Conservation (phyloP, 2,113 vertebrate genomes). For the Spilogale gracilis region DNA sequence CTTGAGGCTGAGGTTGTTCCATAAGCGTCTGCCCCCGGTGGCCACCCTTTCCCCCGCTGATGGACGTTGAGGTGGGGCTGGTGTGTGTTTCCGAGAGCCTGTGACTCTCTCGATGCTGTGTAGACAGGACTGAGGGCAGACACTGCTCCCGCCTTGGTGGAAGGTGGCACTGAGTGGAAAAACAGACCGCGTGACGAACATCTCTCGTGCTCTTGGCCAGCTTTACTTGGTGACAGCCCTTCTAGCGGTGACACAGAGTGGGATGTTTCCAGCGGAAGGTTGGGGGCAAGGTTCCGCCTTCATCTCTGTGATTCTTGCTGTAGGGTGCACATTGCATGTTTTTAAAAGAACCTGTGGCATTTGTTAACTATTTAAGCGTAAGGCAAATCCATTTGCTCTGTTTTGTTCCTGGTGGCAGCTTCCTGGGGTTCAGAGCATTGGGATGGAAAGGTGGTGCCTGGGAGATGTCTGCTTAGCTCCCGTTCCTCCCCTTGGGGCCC, state of each 20-base stretch:
- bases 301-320: neutral
- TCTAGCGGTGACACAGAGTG: rapidly evolving
- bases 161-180: neutral
- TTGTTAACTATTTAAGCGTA: neutral
- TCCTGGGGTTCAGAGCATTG: no score
- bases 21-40: neutral
- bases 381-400: neutral
- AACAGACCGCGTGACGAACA: rapidly evolving
- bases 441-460: neutral
- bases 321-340: neutral
- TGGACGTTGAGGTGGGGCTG: neutral
- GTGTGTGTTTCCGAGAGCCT: neutral
- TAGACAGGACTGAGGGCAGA: neutral
- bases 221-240: neutral
- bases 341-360: neutral
- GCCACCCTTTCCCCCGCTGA: neutral
- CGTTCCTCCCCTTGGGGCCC: rapidly evolving
- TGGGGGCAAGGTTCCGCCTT: neutral
- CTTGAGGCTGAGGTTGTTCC: neutral
- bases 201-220: neutral
- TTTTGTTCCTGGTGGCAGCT: neutral
- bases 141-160: neutral
- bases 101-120: no score
- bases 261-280: neutral
- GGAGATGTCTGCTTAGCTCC: no score